Conservation (phyloP, 2,113 vertebrate genomes). For the Tenebrosternarchus preto region DNA sequence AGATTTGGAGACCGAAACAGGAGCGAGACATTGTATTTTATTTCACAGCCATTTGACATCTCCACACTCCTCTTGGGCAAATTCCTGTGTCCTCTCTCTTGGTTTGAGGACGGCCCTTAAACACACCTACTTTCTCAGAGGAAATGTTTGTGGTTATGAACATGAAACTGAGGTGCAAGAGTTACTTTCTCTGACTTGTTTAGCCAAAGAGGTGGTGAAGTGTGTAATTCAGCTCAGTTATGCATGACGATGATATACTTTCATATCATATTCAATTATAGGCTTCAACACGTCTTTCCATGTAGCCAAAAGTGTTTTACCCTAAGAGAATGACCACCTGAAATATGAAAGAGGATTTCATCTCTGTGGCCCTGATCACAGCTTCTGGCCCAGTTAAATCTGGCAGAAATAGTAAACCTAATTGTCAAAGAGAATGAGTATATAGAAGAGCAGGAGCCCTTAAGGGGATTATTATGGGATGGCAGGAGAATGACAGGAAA, state of each 20-base stretch:
- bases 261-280: conserved; percentile 26
- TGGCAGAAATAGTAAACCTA: conserved; percentile 15
- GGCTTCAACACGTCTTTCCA: conserved; percentile 59
- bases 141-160: conserved; percentile 34
- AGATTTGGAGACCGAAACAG: neutral
- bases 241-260: neutral
- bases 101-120: conserved; percentile 9
- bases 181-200: neutral
- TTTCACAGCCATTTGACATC: conserved; percentile 68
- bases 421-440: neutral
- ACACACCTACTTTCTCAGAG: conserved; percentile 1
- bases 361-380: neutral
- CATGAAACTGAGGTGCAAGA: conserved; percentile 2
- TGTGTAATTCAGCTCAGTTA: conserved; percentile 25
- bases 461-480: conserved; percentile 57
- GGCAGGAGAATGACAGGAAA: conserved; percentile 75
- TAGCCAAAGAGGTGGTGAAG: neutral
- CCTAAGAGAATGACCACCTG: conserved; percentile 75
- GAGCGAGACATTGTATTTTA: neutral
- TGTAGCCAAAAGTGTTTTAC: conserved; percentile 70
- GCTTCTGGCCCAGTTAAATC: neutral
- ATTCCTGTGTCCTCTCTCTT: conserved; percentile 70
- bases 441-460: too few relatives aligned
- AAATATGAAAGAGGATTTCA: conserved; percentile 70
- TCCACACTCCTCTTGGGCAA: conserved; percentile 81